Evolutionary conservation across 2,888 invertebrate species (phyloP).

Genomic region (Didymodactylos carnosus): DNA sequence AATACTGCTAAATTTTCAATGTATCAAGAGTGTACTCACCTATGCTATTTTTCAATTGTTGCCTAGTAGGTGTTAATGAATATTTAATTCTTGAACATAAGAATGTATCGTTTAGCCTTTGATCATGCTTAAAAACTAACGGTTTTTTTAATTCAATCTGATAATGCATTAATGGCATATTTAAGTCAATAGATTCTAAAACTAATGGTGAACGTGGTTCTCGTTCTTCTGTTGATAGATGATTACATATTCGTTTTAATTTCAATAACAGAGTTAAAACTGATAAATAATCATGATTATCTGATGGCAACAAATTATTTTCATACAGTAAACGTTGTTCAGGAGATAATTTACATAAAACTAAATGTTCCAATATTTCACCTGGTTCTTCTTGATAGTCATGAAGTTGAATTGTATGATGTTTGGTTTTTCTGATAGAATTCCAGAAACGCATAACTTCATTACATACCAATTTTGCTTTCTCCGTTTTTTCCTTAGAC

Average conservation of each 20-base stretch:
- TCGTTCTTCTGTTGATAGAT: conserved; percentile 89
- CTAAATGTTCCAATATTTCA: conserved; percentile 54
- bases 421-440: not conserved
- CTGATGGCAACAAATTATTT: conserved; percentile 72
- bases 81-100: not conserved
- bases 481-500: too few species aligned
- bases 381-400: not conserved
- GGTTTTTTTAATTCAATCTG: not conserved
- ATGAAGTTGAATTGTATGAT: not conserved
- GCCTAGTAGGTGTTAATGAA: not conserved
- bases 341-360: conserved; percentile 77
- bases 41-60: too few species aligned
- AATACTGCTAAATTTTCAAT: too few species aligned
- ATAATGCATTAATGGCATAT: conserved; percentile 27
- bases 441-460: conserved; percentile 12
- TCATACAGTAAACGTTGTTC: conserved; percentile 90
- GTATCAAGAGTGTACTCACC: too few species aligned
- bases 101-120: not conserved
- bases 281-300: conserved; percentile 75
- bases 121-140: not conserved
- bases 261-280: conserved; percentile 94
- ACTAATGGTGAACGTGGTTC: conserved; percentile 77
- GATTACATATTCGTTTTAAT: conserved; percentile 86
- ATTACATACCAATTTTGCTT: not conserved
- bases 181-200: conserved; percentile 44